Base-by-base conservation (phyloP, 1,140 invertebrate genomes). In the Neelides sp. region DNA sequence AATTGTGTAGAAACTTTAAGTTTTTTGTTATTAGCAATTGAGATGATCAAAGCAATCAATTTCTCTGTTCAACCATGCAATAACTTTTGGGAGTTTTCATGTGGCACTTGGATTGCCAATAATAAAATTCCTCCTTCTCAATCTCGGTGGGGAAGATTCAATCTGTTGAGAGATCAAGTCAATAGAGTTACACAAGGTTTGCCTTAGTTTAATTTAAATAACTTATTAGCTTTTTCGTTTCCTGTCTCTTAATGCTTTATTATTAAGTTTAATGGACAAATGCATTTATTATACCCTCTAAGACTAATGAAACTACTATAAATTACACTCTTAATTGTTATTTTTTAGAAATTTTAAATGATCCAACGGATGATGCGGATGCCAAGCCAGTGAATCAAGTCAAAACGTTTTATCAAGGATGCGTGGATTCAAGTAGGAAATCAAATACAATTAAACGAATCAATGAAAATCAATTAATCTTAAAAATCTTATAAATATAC, bases 81-180 rank as follows among this genome's bases (percentile, higher is more conserved):
- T 13, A 73, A 78, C 60, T 78, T 78, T 59, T 77, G 73, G 55
- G 22, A 52, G 62, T 94, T 81, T 62, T 80, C 87, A 0, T 94
- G 89, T 64, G 87, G 87, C 13, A 84, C 85, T 56, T 91, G 87
- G 87, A 77, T 79, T 23, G 75, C 75, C 23, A 69, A 78, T 35
- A 85, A 91, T 69, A 82, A 82, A 1, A 88, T 92, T 54, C 88
- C 88, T 3, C 27, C 40, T 13, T 15, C 20, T 20, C 7, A 28
- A 4, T 57, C 57, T 17, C 34, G 57, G 10, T 59, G 57, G 57
- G 48, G 48, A 24, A 35, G 49, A 24, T 59, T 59, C 37, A 48
- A 59, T 30, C n/a, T 37, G 3, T 30, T 59, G 4, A 30, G 53
- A n/a, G 57, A 59, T 22, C 36, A 28, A 19, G 54, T 59, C 4